Base-by-base conservation (phyloP, 2,888 invertebrate genomes). In the Plusia festucae region DNA sequence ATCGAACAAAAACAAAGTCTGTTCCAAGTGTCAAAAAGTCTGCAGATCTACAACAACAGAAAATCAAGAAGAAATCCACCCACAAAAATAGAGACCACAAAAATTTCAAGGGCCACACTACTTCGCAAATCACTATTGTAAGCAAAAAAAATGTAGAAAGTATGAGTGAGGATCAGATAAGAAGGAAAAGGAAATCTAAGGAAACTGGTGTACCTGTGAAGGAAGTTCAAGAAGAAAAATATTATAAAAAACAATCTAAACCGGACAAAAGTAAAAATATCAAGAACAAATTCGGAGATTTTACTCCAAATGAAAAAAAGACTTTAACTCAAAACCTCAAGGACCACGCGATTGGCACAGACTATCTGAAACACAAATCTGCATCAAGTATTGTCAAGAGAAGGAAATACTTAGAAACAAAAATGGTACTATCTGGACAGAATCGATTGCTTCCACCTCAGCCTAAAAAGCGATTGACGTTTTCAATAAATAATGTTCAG, bases 41-140 rank as follows among this genome's bases (percentile, higher is more conserved):
- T 6, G 15, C 27, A 1, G 15, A 11, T 13, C 18, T 27, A 24
- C 15, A 22, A 7, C 53, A n/a, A 34, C 51, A 52, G 7, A 18
- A 15, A 15, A 16, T 15, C 11, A 49, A 30, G 13, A 22, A 13
- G 16, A 8, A 64, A 75, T 59, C 65, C 65, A 52, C 83, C 82
- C 76, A 60, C 73, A 22, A 73, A 77, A 74, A 22, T 52, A 40
- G 5, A 15, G n/a, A 6, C 15, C 13, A n/a, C n/a, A 44, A 13
- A 16, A n/a, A 55, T 55, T 9, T 44, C 13, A 44, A n/a, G 40
- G 11, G 18, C 3, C 13, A 51, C 11, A 22, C 32, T 13, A n/a
- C 16, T 18, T 27, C 63, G 53, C 32, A 54, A 69, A 51, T 52
- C 20, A 24, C 16, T n/a, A 11, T 8, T 15, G 7, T 53, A 34